phyloP scores from a whole-genome alignment of 1,140 invertebrate genomes.

The Ceratosolen fusciceps region DNA sequence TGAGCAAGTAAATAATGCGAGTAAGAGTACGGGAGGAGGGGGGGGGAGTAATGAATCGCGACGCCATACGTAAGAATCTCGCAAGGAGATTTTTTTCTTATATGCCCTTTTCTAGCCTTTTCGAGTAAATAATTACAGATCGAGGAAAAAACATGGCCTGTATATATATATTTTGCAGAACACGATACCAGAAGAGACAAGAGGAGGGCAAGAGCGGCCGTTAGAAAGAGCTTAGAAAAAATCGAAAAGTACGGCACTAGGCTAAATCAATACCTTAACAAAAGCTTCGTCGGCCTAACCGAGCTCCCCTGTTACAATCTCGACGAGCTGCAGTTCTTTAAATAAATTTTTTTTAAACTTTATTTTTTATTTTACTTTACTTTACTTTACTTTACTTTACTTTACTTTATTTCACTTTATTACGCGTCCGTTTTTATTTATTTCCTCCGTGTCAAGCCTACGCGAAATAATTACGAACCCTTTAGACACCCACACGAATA shows the following conservation, averaged over 20 bases:
- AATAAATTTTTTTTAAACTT: slow-evolving; percentile 43
- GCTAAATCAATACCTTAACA: slow-evolving; percentile 52
- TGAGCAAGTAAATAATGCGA: neutral
- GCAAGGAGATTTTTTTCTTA: neutral
- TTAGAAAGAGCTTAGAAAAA: slow-evolving; percentile 49
- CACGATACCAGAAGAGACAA: slow-evolving; percentile 46
- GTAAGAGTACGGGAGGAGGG: neutral
- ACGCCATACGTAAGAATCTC: neutral
- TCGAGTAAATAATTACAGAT: slow-evolving; percentile 4
- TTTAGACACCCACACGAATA: neutral
- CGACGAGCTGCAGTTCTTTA: slow-evolving; percentile 48
- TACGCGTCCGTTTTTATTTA: neutral
- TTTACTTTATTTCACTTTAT: no score
- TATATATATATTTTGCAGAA: slow-evolving; percentile 53
- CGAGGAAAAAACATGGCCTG: slow-evolving; percentile 45
- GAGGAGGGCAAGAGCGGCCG: slow-evolving; percentile 48
- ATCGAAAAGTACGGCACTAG: slow-evolving; percentile 53
- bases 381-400: no score
- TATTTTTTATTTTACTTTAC: no score
- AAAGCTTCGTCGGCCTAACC: slow-evolving; percentile 50
- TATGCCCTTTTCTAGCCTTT: neutral
- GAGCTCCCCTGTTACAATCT: slow-evolving; percentile 48
- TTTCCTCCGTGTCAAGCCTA: neutral
- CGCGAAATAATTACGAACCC: neutral
- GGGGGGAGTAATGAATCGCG: neutral